Percentiles rank a stretch among this genome's conserved stretches.
Evolutionary conservation across 2,113 vertebrate genomes (phyloP).

Genomic region (Camelus dromedarius): DNA sequence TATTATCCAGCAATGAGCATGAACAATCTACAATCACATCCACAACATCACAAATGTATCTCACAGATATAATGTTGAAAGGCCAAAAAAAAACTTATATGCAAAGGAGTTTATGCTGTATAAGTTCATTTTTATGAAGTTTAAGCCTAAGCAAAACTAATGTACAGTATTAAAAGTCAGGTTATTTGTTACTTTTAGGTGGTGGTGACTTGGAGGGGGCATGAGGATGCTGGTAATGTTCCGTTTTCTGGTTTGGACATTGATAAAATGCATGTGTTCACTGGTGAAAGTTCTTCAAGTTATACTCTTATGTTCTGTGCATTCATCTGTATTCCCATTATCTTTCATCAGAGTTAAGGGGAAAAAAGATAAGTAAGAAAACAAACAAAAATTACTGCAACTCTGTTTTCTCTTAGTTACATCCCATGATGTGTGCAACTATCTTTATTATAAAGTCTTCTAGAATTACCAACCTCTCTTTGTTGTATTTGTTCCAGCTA

Average conservation of each 20-base stretch:
- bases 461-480: background rate
- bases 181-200: background rate
- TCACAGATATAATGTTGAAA: background rate
- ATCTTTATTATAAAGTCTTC: background rate
- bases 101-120: background rate
- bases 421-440: background rate
- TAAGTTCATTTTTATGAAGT: background rate
- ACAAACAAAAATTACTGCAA: background rate
- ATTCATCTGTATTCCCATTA: background rate
- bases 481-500: background rate
- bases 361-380: background rate
- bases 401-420: background rate
- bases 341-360: background rate
- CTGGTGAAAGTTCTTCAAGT: background rate
- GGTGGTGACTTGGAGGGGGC: background rate
- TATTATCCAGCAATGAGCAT: background rate
- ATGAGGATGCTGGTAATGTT: background rate
- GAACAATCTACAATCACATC: background rate
- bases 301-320: background rate
- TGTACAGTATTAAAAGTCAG: background rate
- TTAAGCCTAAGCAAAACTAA: slow-evolving; percentile 1
- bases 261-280: background rate
- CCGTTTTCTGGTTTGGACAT: background rate
- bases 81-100: background rate
- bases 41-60: background rate